Evolutionary conservation across 2,113 vertebrate species (phyloP).

Genomic region (Xiphorhynchus elegans): DNA sequence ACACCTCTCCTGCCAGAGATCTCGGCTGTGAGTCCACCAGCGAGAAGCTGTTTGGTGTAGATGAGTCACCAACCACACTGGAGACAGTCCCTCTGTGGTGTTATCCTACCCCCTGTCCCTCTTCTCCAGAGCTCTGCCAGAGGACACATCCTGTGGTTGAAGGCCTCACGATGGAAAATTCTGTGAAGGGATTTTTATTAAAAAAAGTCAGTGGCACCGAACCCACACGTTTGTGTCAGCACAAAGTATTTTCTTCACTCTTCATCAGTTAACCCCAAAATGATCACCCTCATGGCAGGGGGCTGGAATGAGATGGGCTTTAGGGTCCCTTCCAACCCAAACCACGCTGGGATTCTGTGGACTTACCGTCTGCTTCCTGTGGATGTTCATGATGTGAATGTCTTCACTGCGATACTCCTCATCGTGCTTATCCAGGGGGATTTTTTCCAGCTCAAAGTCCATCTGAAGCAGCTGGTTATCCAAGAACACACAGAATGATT

Average conservation of each 20-base stretch:
- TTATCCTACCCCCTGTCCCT: background rate
- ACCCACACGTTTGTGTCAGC: background rate
- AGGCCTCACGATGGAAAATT: conserved; percentile 43
- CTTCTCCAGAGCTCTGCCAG: conserved; percentile 32
- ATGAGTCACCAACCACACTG: conserved; percentile 40
- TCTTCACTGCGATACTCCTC: conserved; percentile 92
- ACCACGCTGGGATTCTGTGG: accelerated
- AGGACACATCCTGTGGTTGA: background rate
- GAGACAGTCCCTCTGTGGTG: conserved; percentile 1
- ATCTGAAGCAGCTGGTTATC: conserved; percentile 83
- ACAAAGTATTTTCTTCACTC: background rate
- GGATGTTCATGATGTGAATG: conserved; percentile 89
- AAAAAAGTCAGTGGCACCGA: background rate
- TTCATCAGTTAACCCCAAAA: background rate
- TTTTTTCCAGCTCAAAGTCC: conserved; percentile 86
- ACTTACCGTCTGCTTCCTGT: conserved; percentile 62
- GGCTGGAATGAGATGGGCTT: background rate
- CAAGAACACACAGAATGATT: background rate
- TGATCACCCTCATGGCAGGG: background rate
- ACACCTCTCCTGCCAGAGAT: background rate
- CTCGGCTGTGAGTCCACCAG: background rate
- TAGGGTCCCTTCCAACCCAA: background rate
- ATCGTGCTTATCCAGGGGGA: conserved; percentile 89
- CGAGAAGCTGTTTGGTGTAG: background rate
- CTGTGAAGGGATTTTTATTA: conserved; percentile 39